Percentiles rank a stretch among this genome's conserved stretches.
Evolutionary conservation across 1,140 invertebrate species (phyloP).

Genomic region (Bombyx mandarina): DNA sequence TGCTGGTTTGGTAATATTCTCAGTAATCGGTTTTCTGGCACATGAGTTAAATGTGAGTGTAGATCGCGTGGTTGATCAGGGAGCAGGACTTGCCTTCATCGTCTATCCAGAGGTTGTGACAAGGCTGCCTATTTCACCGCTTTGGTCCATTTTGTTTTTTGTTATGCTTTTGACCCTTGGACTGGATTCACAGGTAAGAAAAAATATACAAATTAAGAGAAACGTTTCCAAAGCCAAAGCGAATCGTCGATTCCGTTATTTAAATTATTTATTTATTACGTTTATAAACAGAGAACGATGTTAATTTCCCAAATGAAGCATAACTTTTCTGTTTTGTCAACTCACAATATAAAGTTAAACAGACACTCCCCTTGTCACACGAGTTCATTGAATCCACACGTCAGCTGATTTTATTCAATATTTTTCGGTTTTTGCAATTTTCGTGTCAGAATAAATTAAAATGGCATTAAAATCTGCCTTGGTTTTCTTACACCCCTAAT

Average conservation of each 20-base stretch:
- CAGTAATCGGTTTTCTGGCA: slow-evolving; percentile 84
- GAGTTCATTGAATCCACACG: too few relatives aligned
- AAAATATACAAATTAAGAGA: not conserved
- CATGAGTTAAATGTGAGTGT: slow-evolving; percentile 81
- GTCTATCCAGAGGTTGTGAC: slow-evolving; percentile 90
- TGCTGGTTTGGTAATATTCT: slow-evolving; percentile 84
- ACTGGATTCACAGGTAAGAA: slow-evolving; percentile 79
- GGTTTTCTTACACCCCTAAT: too few relatives aligned
- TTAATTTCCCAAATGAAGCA: too few relatives aligned
- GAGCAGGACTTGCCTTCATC: slow-evolving; percentile 86
- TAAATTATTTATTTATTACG: not conserved
- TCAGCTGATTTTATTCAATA: too few relatives aligned
- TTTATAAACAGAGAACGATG: not conserved
- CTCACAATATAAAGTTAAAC: too few relatives aligned
- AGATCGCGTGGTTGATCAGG: slow-evolving; percentile 81
- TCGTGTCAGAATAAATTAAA: too few relatives aligned
- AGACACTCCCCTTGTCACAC: too few relatives aligned
- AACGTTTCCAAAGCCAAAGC: too few relatives aligned
- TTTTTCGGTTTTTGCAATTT: too few relatives aligned
- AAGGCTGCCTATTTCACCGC: slow-evolving; percentile 82
- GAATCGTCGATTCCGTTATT: not conserved
- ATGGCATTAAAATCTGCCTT: too few relatives aligned
- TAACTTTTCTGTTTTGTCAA: too few relatives aligned
- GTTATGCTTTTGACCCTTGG: slow-evolving; percentile 85
- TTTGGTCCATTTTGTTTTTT: slow-evolving; percentile 91